Conservation (phyloP, 2,888 invertebrate genomes). For the Melangyna quadrimaculata region DNA sequence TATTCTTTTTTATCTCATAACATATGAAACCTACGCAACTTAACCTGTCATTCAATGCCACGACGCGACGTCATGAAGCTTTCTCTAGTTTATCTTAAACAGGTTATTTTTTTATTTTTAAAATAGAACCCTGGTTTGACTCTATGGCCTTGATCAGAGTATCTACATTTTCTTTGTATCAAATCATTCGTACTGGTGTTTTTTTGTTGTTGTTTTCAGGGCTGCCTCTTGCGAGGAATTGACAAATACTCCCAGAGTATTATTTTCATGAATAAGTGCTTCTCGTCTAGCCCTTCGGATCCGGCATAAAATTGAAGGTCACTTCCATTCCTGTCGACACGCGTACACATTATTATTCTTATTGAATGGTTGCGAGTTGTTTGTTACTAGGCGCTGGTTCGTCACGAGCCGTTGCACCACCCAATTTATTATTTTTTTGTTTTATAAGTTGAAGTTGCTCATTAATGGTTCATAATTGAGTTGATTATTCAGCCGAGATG, state of each 20-base stretch:
- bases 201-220: no score
- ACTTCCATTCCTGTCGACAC: no score
- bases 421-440: no score
- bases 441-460: conserved; percentile 23
- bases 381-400: no score
- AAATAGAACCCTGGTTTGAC: neutral
- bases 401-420: no score
- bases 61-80: neutral
- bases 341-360: no score
- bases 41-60: neutral
- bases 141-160: conserved; percentile 12
- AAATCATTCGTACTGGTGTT: neutral
- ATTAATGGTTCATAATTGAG: neutral
- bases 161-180: neutral
- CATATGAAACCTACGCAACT: neutral
- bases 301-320: no score
- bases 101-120: neutral
- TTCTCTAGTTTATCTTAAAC: neutral
- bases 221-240: no score
- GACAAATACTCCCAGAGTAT: no score
- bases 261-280: no score
- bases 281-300: no score
- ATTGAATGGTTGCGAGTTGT: no score
- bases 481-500: neutral
- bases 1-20: neutral